Conservation (phyloP, 2,113 vertebrate genomes). For the Oryzias celebensis region DNA sequence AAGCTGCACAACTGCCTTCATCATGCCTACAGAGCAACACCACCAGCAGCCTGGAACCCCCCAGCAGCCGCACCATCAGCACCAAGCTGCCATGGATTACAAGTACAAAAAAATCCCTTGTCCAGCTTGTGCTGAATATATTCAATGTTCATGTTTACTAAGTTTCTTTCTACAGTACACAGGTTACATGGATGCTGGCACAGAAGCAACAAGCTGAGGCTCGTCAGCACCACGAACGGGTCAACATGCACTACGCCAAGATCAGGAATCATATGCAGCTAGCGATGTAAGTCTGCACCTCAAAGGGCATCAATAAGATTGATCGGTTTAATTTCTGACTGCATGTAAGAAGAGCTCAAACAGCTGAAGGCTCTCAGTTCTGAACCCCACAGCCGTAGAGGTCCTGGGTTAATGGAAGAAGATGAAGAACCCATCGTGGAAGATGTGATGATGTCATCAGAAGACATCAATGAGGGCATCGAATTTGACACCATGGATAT, state of each 20-base stretch:
- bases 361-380: conserved; percentile 8
- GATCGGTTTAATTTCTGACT: background rate
- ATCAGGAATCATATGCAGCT: conserved; percentile 96
- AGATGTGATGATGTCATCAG: conserved; percentile 99
- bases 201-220: conserved; percentile 92
- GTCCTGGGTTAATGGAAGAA: conserved; percentile 95
- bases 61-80: conserved; percentile 61
- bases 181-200: conserved; percentile 98
- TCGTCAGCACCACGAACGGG: conserved; percentile 91
- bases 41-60: conserved; percentile 65
- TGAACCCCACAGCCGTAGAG: conserved; percentile 82
- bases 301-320: background rate
- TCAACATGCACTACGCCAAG: conserved; percentile 91
- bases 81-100: conserved; percentile 90
- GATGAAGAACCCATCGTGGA: conserved; percentile 98
- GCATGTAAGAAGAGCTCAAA: background rate
- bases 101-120: conserved; percentile 78
- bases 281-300: conserved; percentile 82
- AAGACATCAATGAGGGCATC: conserved; percentile 97
- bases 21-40: conserved; percentile 85
- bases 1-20: conserved; percentile 87
- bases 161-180: conserved; percentile 77
- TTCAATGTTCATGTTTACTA: background rate
- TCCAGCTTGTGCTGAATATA: background rate
- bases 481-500: conserved; percentile 99